Conservation (phyloP, 2,797 vertebrate species). For the Amniataba percoides region DNA sequence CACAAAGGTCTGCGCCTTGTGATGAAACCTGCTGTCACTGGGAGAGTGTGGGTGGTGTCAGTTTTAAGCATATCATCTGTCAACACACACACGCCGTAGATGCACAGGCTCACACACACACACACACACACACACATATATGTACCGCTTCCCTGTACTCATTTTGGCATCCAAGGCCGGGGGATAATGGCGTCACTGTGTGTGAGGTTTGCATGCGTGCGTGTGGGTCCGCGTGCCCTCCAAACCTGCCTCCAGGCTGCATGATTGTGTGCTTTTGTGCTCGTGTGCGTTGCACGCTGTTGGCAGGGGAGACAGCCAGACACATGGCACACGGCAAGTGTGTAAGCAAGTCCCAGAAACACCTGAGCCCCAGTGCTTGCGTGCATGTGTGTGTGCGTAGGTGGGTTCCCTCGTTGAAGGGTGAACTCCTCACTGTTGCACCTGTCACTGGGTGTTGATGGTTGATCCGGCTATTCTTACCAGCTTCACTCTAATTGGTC, state of each 20-base stretch:
- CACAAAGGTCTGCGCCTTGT: constrained; percentile 72
- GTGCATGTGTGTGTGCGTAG: constrained; percentile 41
- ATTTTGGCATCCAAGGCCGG: constrained; percentile 73
- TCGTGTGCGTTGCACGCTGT: constrained; percentile 51
- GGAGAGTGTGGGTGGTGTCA: constrained; percentile 74
- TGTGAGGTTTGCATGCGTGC: constrained; percentile 62
- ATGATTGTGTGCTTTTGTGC: constrained; percentile 44
- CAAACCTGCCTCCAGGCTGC: constrained; percentile 59
- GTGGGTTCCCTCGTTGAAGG: constrained; percentile 61
- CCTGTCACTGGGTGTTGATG: constrained; percentile 70
- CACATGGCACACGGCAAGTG: constrained; percentile 69
- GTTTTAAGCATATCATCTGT: constrained; percentile 76
- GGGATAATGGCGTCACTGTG: constrained; percentile 72
- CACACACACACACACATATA: constrained; percentile 19
- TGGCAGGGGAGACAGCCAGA: constrained; percentile 71
- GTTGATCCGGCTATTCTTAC: constrained; percentile 61
- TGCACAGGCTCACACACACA: constrained; percentile 15
- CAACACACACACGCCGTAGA: constrained; percentile 55
- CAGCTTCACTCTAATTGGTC: constrained; percentile 63
- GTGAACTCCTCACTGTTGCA: constrained; percentile 59
- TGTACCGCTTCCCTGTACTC: constrained; percentile 40
- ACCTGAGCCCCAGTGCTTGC: constrained; percentile 72
- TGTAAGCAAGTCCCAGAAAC: constrained; percentile 74
- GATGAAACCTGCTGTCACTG: constrained; percentile 78
- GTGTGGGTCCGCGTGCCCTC: constrained; percentile 32